Conservation (phyloP, 2,888 invertebrate species). For the Lochmaea crataegi region DNA sequence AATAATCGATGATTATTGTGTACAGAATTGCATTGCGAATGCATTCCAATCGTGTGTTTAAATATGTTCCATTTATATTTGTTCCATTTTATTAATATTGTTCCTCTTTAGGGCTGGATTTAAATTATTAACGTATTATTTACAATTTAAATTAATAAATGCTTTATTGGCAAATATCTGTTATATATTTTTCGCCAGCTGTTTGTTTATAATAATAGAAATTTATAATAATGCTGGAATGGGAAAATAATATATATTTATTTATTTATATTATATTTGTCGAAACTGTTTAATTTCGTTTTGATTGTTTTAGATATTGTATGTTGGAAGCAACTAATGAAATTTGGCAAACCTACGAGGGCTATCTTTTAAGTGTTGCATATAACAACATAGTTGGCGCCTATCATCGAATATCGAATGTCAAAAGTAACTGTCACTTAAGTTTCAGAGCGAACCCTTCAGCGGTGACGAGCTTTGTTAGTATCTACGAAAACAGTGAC, state of each 20-base stretch:
- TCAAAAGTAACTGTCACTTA: no score
- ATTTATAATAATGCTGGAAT: background rate
- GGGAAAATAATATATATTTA: background rate
- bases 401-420: no score
- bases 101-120: background rate
- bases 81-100: background rate
- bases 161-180: background rate
- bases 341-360: no score
- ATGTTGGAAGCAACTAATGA: no score
- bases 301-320: no score
- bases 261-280: no score
- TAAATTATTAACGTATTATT: background rate
- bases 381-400: no score
- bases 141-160: background rate
- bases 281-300: no score
- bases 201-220: background rate
- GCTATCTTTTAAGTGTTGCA: no score
- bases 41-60: background rate
- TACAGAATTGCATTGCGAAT: background rate
- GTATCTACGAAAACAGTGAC: no score
- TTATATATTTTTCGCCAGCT: background rate
- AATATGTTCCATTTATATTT: background rate
- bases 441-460: no score
- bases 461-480: no score
- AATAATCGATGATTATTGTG: background rate